Evolutionary conservation across 2,113 vertebrate genomes (phyloP), one percentile per base, ranked within the genome.

Genomic region (Eleginops maclovinus): DNA sequence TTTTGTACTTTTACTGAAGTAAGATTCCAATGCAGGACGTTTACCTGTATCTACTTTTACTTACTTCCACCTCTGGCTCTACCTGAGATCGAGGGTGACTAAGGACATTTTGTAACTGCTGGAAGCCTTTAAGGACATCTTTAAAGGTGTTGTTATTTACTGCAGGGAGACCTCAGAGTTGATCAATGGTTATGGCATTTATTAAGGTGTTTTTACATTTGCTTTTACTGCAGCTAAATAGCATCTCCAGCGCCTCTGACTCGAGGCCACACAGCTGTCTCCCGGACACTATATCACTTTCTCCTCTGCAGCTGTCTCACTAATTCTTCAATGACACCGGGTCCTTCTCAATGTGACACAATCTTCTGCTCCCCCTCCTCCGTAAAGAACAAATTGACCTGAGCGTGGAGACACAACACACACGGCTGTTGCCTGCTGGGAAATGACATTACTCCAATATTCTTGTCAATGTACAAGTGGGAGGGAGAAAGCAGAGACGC

Each of bases 381-480:
- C 40, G 41, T 60, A 56, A 24, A 75, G 72, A 60, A 65, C 67
- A 73, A 75, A 81, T 59, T 83, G 53, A 73, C 31, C 3, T 17
- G 1, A 61, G 65, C 17, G 9, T 47, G 44, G 17, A 78, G 58
- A 71, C 19, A n/a, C 46, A 14, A 15, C 0, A 2, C 46, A 10
- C 17, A 4, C 43, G 31, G 44, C 65, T 53, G 41, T 56, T 2
- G 4, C 68, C n/a, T 6, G 5, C 53, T 13, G 26, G 70, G 41
- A 24, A 41, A 70, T 78, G 73, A 79, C 79, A 77, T 83, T 75
- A 59, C 75, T 61, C 19, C 28, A 26, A 71, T 47, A 49, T 11
- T 80, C 26, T 17, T 9, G 6, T 50, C 69, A 77, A 58, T 72
- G 60, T 56, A 44, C 15, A 14, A 71, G 43, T 70, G 12, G 79